Base-by-base conservation (phyloP, 2,797 vertebrate genomes). In the Enteromius argenteus region DNA sequence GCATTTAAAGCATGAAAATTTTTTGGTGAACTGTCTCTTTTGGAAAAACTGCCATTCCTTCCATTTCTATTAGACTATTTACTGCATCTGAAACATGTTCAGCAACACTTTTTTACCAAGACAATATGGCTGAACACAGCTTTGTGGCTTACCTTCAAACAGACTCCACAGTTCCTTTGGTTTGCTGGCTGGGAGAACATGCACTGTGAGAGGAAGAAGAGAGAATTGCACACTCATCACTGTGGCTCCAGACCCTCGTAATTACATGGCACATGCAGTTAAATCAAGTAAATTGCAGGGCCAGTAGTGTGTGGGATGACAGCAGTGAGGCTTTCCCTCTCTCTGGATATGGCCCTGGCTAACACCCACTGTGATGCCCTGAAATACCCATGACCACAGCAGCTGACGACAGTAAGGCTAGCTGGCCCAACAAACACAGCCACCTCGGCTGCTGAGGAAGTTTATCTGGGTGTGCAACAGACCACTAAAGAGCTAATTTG, bases 101-200 rank as follows among this genome's bases (percentile, higher is more conserved):
- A 32, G 49, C 46, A 39, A 17, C 13, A 30, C 27, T 23, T 46
- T 79, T 76, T 56, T 71, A 51, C 35, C 13, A n/a, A 44, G 23
- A 78, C 23, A 79, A 14, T 53, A 53, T 37, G 42, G 69, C 19
- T 58, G 66, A 86, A 23, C 51, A 80, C 21, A 77, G 58, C 51
- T 39, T 42, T 80, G 79, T 69, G 83, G 85, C 90, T 89, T 92
- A 96, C 95, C 95, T 95, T 95, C 92, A 91, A 96, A 95, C 90
- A 96, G 90, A 87, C 91, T 95, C 95, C 95, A 95, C 77, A 95
- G 86, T 81, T 90, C 93, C 42, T 93, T 94, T 91, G 90, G 88
- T 85, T 92, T 91, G 85, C 88, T 80, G 80, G 89, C 83, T 1
- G 94, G 93, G 68, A 91, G 88, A 85, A 95, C 86, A 66, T 95